Evolutionary conservation across 2,888 invertebrate species (phyloP).

Genomic region (Platynereis dumerilii): DNA sequence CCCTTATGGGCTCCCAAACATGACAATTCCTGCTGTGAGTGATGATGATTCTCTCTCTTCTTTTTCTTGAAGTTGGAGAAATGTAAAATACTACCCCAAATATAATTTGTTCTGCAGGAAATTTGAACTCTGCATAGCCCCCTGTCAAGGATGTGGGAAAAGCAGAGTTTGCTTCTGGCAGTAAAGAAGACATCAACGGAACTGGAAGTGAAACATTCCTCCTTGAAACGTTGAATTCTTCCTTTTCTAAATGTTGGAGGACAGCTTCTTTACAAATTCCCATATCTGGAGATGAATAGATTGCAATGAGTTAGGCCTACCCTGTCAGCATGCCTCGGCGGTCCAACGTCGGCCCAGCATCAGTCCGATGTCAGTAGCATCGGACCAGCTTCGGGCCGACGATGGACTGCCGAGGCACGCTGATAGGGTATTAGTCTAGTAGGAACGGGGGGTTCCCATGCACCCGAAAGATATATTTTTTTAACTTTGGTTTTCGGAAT

Average conservation of each 20-base stretch:
- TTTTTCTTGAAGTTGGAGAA: not conserved
- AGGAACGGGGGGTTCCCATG: no score
- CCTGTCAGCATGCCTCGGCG: no score
- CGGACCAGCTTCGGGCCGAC: no score
- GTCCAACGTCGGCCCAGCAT: no score
- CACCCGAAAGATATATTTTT: no score
- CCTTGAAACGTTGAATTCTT: not conserved
- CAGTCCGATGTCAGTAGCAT: no score
- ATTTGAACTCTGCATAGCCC: conserved; percentile 27
- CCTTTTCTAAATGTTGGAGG: conserved; percentile 20
- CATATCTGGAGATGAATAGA: conserved; percentile 23
- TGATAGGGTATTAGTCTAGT: no score
- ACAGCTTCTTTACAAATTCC: conserved; percentile 28
- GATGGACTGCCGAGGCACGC: no score
- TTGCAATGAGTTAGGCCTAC: no score
- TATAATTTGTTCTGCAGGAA: conserved; percentile 25
- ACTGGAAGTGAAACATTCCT: conserved; percentile 2
- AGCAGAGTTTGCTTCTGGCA: conserved; percentile 4
- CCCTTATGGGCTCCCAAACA: conserved; percentile 25
- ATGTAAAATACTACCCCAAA: conserved; percentile 27
- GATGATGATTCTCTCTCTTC: conserved; percentile 21
- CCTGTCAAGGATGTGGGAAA: conserved; percentile 18
- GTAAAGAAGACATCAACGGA: not conserved
- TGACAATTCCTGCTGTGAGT: conserved; percentile 31
- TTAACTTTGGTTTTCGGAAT: no score